Percentiles rank a stretch among this genome's conserved stretches.
These are phyloP conservation scores for Cyprinodon variegatus DNA, from an alignment of 2,113 vertebrate species.

Conservation along the genomic window DNA sequence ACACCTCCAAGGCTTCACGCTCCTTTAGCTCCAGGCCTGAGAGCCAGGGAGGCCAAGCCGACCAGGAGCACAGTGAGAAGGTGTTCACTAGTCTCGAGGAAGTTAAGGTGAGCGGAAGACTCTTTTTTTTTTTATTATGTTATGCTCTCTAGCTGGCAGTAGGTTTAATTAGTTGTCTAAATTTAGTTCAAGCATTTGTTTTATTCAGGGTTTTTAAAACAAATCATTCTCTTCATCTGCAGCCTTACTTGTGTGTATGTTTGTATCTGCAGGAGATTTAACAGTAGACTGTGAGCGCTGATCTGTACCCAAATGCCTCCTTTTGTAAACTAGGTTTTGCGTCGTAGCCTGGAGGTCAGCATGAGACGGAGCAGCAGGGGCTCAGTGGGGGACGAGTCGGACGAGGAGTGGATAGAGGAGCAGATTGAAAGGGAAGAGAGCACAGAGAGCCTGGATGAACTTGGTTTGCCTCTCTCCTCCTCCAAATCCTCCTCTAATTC, in stretches of 20 bases:
- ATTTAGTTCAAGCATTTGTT: slow-evolving; percentile 12
- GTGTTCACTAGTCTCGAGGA: slow-evolving; percentile 83
- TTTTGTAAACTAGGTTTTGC: slow-evolving; percentile 79
- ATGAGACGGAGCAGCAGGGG: slow-evolving; percentile 75
- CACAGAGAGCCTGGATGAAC: slow-evolving; percentile 72
- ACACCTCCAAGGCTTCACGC: slow-evolving; percentile 45
- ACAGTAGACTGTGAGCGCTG: slow-evolving; percentile 4
- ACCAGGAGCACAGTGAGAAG: slow-evolving; percentile 74
- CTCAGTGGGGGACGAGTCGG: slow-evolving; percentile 83
- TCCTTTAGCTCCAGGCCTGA: slow-evolving; percentile 59
- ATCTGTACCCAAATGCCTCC: slow-evolving; percentile 25
- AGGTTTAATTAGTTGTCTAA: slow-evolving; percentile 1
- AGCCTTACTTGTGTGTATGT: not conserved
- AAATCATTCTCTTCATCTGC: slow-evolving; percentile 29
- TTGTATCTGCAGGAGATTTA: slow-evolving; percentile 6
- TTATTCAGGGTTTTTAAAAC: slow-evolving; percentile 10
- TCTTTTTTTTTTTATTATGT: not conserved
- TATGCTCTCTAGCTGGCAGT: not conserved
- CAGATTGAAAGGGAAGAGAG: slow-evolving; percentile 80
- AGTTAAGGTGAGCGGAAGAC: slow-evolving; percentile 77
- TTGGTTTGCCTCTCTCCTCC: slow-evolving; percentile 69
- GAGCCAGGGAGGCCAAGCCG: slow-evolving; percentile 48
- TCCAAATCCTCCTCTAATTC: slow-evolving; percentile 65
- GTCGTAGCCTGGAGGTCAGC: slow-evolving; percentile 82
- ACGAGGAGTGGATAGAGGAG: slow-evolving; percentile 89